Base-by-base conservation (phyloP, 2,888 invertebrate genomes). In the Phortica magna region DNA sequence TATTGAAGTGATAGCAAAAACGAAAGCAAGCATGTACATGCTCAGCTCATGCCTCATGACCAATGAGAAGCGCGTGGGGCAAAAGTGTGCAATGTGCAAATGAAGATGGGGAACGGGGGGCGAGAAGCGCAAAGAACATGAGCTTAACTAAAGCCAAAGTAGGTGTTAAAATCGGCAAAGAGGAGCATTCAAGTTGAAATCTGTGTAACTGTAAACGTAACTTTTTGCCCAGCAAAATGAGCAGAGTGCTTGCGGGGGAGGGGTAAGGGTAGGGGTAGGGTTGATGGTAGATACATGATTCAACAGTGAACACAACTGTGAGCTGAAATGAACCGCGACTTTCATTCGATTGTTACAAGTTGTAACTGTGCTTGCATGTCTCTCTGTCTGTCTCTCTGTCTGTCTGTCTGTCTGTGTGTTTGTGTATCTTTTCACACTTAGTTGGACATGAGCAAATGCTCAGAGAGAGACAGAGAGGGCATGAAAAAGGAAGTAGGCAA, bases 101-200 rank as follows among this genome's bases (percentile, higher is more conserved):
- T 43, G 43, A 7, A 10, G 6, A 10, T 43, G 43, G 10, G 43
- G 43, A 43, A 7, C 6, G 10, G 43, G 43, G n/a, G n/a, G n/a
- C n/a, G n/a, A n/a, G n/a, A n/a, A n/a, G n/a, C n/a, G n/a, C n/a
- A n/a, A n/a, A n/a, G n/a, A n/a, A n/a, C 9, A 9, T 48, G 14
- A 6, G 48, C 48, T 48, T 48, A 48, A 48, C 48, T 48, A 14
- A 48, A 48, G 14, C 48, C 48, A 48, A 48, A 48, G 48, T 48
- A 14, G 48, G 6, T 61, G 61, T 61, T 61, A 17, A 61, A 61
- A 64, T 39, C 14, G 31, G 22, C 22, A 64, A 64, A 14, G 64
- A 3, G 59, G 64, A 31, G 64, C 64, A 64, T 22, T 64, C 64
- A 64, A 31, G 64, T 64, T 64, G 64, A 64, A 64, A 64, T 64